Conservation (phyloP, 2,113 vertebrate genomes). For the Paraplagusia blochii region DNA sequence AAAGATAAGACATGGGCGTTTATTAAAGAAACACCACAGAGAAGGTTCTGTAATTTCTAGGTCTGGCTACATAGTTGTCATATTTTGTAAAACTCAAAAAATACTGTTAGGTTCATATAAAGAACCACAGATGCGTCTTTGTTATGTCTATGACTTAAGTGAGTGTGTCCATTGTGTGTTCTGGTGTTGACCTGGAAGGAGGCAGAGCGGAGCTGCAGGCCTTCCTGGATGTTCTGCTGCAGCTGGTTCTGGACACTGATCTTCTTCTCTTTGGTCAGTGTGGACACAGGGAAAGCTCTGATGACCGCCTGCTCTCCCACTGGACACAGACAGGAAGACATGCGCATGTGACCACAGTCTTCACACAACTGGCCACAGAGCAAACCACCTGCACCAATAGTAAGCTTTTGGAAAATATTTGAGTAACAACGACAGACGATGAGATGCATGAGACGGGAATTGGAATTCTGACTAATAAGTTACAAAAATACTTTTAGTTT, state of each 20-base stretch:
- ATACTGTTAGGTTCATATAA: neutral
- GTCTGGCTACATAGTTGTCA: neutral
- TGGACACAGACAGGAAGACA: conserved; percentile 58
- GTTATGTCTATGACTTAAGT: neutral
- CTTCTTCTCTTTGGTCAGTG: conserved; percentile 95
- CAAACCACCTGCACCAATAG: neutral
- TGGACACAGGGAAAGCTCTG: conserved; percentile 91
- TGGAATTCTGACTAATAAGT: no score
- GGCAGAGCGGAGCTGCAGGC: conserved; percentile 91
- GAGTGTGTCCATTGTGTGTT: neutral
- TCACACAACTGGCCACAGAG: neutral
- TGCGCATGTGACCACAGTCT: neutral
- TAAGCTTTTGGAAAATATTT: no score
- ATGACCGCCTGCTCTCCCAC: conserved; percentile 94
- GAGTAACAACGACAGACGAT: no score
- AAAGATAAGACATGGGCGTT: conserved; percentile 1
- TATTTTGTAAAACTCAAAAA: neutral
- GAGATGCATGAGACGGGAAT: no score
- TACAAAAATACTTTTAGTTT: no score
- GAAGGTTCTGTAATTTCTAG: conserved; percentile 4
- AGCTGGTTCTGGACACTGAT: conserved; percentile 94
- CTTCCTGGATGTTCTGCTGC: conserved; percentile 95
- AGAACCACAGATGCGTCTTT: neutral
- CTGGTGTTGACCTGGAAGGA: conserved; percentile 85
- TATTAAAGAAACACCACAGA: conserved; percentile 6